Evolutionary conservation across 2,888 invertebrate species (phyloP), one percentile per base, ranked within the genome.

Genomic region (Pinctada fucata): DNA sequence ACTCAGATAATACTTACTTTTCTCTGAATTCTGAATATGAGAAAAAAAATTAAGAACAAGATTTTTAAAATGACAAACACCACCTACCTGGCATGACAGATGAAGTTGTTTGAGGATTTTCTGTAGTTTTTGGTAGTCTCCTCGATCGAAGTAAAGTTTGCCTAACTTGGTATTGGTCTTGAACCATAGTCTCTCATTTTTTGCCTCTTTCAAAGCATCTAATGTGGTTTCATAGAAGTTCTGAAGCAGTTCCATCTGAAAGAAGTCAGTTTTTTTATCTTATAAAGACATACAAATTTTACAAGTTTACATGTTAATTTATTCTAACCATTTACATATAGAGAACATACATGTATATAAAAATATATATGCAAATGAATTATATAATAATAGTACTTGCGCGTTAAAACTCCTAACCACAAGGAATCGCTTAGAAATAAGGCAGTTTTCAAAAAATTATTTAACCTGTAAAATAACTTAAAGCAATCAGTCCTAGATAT

Each of bases 101-200:
- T 99, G 98, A 82, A 99, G 94, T 92, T 99, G 99, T 93, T 99
- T 99, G 83, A 99, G 94, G 90, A 99, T 99, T 93, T 97, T 97
- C 74, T 98, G 97, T 89, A 99, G 93, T 93, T 98, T 97, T 84
- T 95, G 96, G 92, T 97, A 99, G 92, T 99, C 99, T 74, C 95
- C 96, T 79, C 99, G 94, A 93, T 99, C 99, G 90, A 98, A 99
- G 93, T 99, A 99, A 48, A 99, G 94, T 93, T 99, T 99, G 70
- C 99, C 99, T 86, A 99, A 94, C 94, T 99, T 99, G 0, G 99
- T 99, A 92, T 99, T 99, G 0, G 99, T 99, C 93, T 99, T 99
- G 93, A 99, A 99, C 99, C 99, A 99, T 76, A 99, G 94, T 82
- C 99, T 94, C 93, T 99, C 99, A 93, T 99, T 99, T 93, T 99